Evolutionary conservation across 2,113 vertebrate genomes (phyloP).

Genomic region (Hypocryptadius cinnamomeus): DNA sequence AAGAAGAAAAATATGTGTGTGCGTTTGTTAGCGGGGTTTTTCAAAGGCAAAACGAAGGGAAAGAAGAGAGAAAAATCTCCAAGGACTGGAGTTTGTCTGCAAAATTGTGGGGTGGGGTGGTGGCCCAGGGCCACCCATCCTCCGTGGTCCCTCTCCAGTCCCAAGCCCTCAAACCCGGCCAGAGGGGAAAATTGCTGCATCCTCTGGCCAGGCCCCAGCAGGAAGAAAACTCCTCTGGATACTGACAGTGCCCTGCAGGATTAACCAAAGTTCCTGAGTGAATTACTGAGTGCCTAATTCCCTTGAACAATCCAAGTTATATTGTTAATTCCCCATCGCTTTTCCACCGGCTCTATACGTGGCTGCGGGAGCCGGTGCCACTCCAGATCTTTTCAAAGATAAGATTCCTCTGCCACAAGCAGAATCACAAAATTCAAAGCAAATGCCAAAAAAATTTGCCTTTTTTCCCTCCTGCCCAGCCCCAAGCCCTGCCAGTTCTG

Average conservation of each 20-base stretch:
- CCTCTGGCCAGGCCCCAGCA: background rate
- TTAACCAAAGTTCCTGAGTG: background rate
- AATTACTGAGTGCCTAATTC: background rate
- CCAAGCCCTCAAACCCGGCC: background rate
- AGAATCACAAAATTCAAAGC: background rate
- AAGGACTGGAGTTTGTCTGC: background rate
- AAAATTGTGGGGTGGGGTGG: rapidly evolving
- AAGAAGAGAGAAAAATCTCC: background rate
- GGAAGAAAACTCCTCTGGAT: background rate
- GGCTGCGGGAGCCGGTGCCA: rapidly evolving
- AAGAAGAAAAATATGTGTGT: rapidly evolving
- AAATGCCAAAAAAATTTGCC: background rate
- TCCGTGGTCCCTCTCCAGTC: rapidly evolving
- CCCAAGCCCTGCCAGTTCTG: rapidly evolving
- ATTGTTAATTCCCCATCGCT: rapidly evolving
- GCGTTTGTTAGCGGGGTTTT: too few species aligned
- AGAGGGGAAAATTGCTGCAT: background rate
- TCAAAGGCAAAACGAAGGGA: background rate
- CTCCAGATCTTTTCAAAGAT: background rate
- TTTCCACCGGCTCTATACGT: rapidly evolving
- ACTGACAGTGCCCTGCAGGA: background rate
- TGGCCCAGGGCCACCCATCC: rapidly evolving
- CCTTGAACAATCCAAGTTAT: background rate
- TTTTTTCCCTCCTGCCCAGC: background rate
- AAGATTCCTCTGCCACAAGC: rapidly evolving